Evolutionary conservation across 2,113 vertebrate species (phyloP).

Genomic region (Cololabis saira): DNA sequence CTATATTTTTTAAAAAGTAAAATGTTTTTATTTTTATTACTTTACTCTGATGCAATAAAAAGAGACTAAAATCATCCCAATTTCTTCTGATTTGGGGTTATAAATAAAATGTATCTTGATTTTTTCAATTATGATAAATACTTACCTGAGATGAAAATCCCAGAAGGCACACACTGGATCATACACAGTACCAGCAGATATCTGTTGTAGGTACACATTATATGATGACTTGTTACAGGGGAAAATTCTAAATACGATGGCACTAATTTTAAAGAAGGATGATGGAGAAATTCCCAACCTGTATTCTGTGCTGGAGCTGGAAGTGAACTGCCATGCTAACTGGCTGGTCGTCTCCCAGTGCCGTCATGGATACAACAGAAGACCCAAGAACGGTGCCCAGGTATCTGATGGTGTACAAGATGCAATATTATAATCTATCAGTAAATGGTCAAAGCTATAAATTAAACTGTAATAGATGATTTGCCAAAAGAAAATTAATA

Average conservation of each 20-base stretch:
- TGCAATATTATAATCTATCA: background rate
- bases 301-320: slow-evolving; percentile 81
- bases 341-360: slow-evolving; percentile 78
- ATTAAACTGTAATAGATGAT: background rate
- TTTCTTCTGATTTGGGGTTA: too few species aligned
- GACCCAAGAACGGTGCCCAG: slow-evolving; percentile 84
- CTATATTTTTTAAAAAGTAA: too few species aligned
- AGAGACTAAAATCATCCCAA: too few species aligned
- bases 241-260: background rate
- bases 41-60: too few species aligned
- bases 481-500: background rate
- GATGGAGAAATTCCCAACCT: slow-evolving; percentile 66
- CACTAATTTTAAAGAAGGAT: background rate
- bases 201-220: slow-evolving; percentile 40
- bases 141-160: slow-evolving; percentile 85
- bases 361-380: slow-evolving; percentile 85
- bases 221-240: background rate
- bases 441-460: background rate
- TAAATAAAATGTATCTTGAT: too few species aligned
- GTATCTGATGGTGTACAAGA: slow-evolving; percentile 71
- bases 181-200: slow-evolving; percentile 54
- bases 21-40: too few species aligned
- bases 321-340: slow-evolving; percentile 85
- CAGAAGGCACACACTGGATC: slow-evolving; percentile 91
- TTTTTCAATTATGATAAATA: background rate